Conservation (phyloP, 2,888 invertebrate genomes). For the Euzetes globulus region DNA sequence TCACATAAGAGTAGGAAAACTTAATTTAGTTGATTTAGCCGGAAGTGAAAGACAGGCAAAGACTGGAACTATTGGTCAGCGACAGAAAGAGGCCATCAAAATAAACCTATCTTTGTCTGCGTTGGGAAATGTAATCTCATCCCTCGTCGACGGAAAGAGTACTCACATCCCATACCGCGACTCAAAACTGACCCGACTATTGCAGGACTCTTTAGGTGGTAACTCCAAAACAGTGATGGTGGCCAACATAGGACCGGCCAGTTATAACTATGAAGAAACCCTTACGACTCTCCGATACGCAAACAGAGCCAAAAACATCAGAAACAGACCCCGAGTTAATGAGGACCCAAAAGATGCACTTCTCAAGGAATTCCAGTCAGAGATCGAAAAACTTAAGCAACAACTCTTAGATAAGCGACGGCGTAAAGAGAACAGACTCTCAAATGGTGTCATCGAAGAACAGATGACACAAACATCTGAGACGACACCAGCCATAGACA, state of each 20-base stretch:
- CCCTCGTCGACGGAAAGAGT: conserved; percentile 82
- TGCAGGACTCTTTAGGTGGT: conserved; percentile 96
- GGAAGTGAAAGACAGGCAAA: conserved; percentile 96
- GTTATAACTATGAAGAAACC: conserved; percentile 95
- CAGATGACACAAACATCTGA: conserved; percentile 18
- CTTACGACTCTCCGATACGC: conserved; percentile 93
- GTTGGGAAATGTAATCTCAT: conserved; percentile 96
- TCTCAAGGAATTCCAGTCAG: conserved; percentile 86
- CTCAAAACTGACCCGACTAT: conserved; percentile 86
- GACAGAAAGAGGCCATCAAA: conserved; percentile 90
- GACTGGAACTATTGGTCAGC: conserved; percentile 86
- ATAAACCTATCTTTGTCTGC: conserved; percentile 94
- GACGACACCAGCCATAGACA: conserved; percentile 24
- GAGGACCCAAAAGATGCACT: conserved; percentile 99
- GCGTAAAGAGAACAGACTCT: not conserved
- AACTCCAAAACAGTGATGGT: conserved; percentile 99
- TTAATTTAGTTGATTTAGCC: conserved; percentile 95
- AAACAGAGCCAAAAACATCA: conserved; percentile 94
- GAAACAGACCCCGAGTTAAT: conserved; percentile 96
- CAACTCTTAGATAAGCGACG: conserved; percentile 43
- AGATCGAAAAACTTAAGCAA: conserved; percentile 58
- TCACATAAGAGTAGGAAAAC: conserved; percentile 73
- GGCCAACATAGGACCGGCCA: conserved; percentile 95
- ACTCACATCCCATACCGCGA: conserved; percentile 95
- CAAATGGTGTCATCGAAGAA: conserved; percentile 13